Base-by-base conservation (phyloP, 2,888 invertebrate species). In the Gandaritis pyraliata region DNA sequence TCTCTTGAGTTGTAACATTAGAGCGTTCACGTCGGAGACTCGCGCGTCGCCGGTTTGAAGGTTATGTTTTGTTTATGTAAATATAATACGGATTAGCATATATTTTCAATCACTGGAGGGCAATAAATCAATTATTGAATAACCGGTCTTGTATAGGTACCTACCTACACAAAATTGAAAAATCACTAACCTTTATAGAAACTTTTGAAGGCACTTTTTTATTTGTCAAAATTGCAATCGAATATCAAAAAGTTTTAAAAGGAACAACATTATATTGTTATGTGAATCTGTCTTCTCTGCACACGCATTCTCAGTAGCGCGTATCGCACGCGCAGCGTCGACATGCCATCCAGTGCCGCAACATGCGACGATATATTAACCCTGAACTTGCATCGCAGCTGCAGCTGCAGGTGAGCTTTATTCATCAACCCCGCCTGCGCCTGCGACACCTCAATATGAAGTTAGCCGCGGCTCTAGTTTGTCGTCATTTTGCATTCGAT, bases 41-140 rank as follows among this genome's bases (percentile, higher is more conserved):
- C 30, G n/a, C 15, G 30, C 47, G 52, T 47, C 29, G 16, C 43
- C 45, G 47, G 38, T 53, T 63, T 49, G 60, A 39, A 54, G 51
- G 54, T 55, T 60, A 55, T 58, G 41, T 50, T 61, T 63, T 60
- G 60, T 69, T 57, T 66, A 61, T 63, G 60, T 58, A 58, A 50
- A 66, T 53, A 59, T 64, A 66, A 23, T 51, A 58, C 45, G 47
- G 58, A 52, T 58, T 39, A 41, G 29, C 52, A 51, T 46, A n/a
- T 16, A 10, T 13, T 6, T 39, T 39, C 39, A 18, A 47, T 43
- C 43, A 1, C 46, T 2, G 47, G 33, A 30, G 51, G 47, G 29
- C 39, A 23, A 45, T 36, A 23, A 33, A 38, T 46, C 38, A 51
- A 18, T 51, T 16, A 38, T 46, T 45, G 36, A 6, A 49, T 10